Percentiles rank a stretch among this genome's conserved stretches.
phyloP scores from a whole-genome alignment of 2,113 vertebrate species.

The Halcyon senegalensis region DNA sequence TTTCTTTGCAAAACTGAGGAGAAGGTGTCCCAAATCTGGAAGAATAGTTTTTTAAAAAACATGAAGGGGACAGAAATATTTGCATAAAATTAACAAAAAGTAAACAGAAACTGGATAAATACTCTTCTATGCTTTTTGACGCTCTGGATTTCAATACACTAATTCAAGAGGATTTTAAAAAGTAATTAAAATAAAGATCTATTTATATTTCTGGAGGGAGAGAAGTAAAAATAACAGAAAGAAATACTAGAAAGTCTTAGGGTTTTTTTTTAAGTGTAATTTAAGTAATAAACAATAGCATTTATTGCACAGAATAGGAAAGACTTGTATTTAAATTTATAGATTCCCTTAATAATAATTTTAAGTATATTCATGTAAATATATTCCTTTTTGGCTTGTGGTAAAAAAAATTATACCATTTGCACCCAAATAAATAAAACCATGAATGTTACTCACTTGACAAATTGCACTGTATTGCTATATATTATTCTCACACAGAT shows the following conservation, averaged over 20 bases:
- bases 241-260: background rate
- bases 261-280: background rate
- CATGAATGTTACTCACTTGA: constrained; percentile 65
- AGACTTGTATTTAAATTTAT: constrained; percentile 17
- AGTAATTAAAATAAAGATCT: background rate
- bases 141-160: background rate
- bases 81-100: background rate
- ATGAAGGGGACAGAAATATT: constrained; percentile 9
- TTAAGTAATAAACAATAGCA: background rate
- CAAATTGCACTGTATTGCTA: constrained; percentile 45
- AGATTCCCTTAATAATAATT: constrained; percentile 20
- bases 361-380: constrained; percentile 57
- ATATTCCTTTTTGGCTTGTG: constrained; percentile 9
- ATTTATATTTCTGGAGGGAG: background rate
- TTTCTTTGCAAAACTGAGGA: background rate
- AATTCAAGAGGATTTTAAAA: background rate
- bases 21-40: background rate
- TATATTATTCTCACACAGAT: constrained; percentile 64
- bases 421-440: constrained; percentile 63
- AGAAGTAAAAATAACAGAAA: background rate
- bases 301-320: background rate
- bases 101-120: background rate
- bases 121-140: background rate
- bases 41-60: background rate
- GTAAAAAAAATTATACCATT: constrained; percentile 63